phyloP scores from a whole-genome alignment of 2,888 invertebrate genomes.

The Heliconius aoede region DNA sequence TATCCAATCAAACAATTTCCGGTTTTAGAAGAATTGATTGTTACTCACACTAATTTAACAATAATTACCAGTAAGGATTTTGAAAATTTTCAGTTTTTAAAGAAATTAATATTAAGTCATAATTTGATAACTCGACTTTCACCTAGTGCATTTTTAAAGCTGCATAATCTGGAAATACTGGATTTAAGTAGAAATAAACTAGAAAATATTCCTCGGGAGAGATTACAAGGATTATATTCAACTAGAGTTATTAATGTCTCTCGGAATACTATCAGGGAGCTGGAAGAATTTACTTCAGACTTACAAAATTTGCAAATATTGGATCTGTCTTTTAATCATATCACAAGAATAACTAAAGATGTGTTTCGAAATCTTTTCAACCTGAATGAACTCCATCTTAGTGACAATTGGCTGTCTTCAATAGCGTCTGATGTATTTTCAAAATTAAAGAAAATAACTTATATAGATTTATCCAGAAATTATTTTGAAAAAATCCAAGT shows the following conservation, averaged over 20 bases:
- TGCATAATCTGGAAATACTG: conserved; percentile 89
- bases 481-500: conserved; percentile 91
- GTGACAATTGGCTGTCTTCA: conserved; percentile 91
- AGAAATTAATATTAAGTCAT: conserved; percentile 88
- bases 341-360: conserved; percentile 89
- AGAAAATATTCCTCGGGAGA: conserved; percentile 92
- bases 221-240: conserved; percentile 90
- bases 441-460: conserved; percentile 88
- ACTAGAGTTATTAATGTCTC: conserved; percentile 91
- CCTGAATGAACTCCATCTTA: conserved; percentile 89
- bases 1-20: conserved; percentile 88
- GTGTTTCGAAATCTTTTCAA: conserved; percentile 90
- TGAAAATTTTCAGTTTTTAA: conserved; percentile 90
- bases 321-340: conserved; percentile 92
- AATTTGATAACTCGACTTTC: conserved; percentile 91
- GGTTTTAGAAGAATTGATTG: conserved; percentile 91
- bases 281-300: conserved; percentile 92
- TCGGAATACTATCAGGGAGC: conserved; percentile 90
- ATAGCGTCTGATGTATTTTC: conserved; percentile 91
- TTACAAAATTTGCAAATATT: conserved; percentile 90
- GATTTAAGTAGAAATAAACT: conserved; percentile 93
- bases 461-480: conserved; percentile 92
- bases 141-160: conserved; percentile 91
- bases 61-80: conserved; percentile 94
- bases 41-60: conserved; percentile 90